A percentile compares a stretch with the other conserved stretches of the same genome.
phyloP scores from a whole-genome alignment of 2,113 vertebrate species.

The Passerina amoena region DNA sequence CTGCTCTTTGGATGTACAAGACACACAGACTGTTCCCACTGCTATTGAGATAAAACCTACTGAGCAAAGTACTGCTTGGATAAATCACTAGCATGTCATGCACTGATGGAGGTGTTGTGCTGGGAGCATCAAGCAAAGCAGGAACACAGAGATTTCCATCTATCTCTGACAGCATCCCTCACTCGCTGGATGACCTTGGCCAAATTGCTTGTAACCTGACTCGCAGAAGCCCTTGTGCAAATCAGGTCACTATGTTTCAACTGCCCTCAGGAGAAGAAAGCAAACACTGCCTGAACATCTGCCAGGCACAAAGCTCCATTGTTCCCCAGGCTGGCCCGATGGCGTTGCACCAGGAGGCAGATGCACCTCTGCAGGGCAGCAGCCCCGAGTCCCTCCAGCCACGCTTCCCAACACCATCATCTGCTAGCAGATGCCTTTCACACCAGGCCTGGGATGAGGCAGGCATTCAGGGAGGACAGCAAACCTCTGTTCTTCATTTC shows the following conservation, averaged over 20 bases:
- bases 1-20: background rate
- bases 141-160: background rate
- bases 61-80: background rate
- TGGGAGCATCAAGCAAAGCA: background rate
- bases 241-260: background rate
- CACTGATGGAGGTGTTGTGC: background rate
- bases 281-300: background rate
- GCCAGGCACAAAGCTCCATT: slow-evolving; percentile 10
- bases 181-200: background rate
- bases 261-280: background rate
- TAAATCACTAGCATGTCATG: background rate
- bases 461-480: fast-evolving
- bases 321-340: background rate
- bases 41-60: slow-evolving; percentile 7
- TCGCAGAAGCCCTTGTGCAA: background rate
- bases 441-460: background rate
- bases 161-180: background rate
- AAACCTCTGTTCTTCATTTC: background rate
- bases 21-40: background rate
- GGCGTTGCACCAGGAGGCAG: background rate
- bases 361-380: background rate
- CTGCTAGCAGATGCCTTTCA: background rate
- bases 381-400: background rate
- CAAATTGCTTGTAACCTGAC: background rate
- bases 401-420: fast-evolving